Percentiles rank a stretch among this genome's conserved stretches.
Evolutionary conservation across 92 coral and sea anemone species (phyloP).

Genomic region (Umimayanthus chanpuru): DNA sequence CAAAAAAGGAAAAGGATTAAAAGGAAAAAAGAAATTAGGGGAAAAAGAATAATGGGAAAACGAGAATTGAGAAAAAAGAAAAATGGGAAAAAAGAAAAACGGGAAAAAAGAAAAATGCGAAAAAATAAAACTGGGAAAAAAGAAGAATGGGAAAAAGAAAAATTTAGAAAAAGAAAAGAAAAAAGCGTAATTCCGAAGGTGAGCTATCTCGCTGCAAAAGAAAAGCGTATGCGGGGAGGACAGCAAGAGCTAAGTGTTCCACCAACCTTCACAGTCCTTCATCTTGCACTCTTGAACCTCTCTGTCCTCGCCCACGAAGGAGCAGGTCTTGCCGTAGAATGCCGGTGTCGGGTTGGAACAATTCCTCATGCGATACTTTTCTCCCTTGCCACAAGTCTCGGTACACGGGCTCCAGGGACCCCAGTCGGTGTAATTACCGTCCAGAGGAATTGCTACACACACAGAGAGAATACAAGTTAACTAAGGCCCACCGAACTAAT

Average conservation of each 20-base stretch:
- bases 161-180: neutral
- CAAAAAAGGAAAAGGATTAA: neutral
- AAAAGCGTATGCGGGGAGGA: no score
- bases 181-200: neutral
- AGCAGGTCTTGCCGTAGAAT: conserved; percentile 93
- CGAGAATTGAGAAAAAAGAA: neutral
- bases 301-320: conserved; percentile 88
- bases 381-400: conserved; percentile 85
- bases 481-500: neutral
- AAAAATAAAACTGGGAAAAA: neutral
- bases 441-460: conserved; percentile 74
- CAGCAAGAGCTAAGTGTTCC: conserved; percentile 8
- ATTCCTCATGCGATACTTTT: conserved; percentile 86
- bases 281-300: conserved; percentile 82
- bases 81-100: neutral
- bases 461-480: neutral
- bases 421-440: conserved; percentile 92
- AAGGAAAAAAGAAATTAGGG: no score
- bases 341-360: conserved; percentile 98
- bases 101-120: neutral
- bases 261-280: conserved; percentile 87
- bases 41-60: neutral
- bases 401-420: conserved; percentile 93
- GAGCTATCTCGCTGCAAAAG: neutral
- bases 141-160: neutral